Evolutionary conservation across 1,140 invertebrate genomes (phyloP), one percentile per base, ranked within the genome.

Genomic region (Ceratosolen fusciceps): DNA sequence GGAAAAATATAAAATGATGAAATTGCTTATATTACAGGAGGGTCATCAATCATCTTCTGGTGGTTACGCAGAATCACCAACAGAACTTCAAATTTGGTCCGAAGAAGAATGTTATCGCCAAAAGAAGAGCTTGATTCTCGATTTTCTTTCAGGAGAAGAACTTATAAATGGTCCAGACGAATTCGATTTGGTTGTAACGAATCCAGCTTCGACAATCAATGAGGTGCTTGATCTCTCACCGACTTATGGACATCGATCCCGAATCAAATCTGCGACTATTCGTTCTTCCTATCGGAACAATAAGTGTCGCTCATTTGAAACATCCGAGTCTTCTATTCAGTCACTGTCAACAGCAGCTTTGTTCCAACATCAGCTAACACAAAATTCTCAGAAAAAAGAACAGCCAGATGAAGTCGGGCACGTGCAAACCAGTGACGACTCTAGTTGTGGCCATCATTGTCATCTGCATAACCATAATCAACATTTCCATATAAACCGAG

Each of bases 21-120:
- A 37, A 60, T 29, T 65, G 10, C n/a, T 9, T 65, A 10, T 37
- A n/a, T 10, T n/a, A 0, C 73, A 86, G 84, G 86, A 90, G 87
- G 93, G 92, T 52, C 93, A 93, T 77, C 94, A 94, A 84, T 95
- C 94, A 65, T 95, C 95, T 1, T 95, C 95, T 1, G 95, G 94
- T 2, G 95, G 95, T 82, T 96, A 95, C 85, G 94, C 95, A 84
- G 95, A 94, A 85, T 95, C 95, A 16, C 92, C 94, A 0, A 93
- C 94, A 39, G 94, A 96, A 83, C 92, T 90, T n/a, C 86, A 86
- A 14, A 75, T 83, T 0, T 94, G 93, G 93, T 91, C 92, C 31
- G 92, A 93, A 37, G 94, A 94, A 70, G 93, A 95, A 62, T 92
- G 92, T 84, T 90, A 91, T 80, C 90, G 92, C 78, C 91, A 92